A percentile compares a stretch with the other conserved stretches of the same genome.
These are phyloP conservation scores for Osmerus mordax DNA, from an alignment of 2,113 vertebrate genomes.

Conservation along the genomic window DNA sequence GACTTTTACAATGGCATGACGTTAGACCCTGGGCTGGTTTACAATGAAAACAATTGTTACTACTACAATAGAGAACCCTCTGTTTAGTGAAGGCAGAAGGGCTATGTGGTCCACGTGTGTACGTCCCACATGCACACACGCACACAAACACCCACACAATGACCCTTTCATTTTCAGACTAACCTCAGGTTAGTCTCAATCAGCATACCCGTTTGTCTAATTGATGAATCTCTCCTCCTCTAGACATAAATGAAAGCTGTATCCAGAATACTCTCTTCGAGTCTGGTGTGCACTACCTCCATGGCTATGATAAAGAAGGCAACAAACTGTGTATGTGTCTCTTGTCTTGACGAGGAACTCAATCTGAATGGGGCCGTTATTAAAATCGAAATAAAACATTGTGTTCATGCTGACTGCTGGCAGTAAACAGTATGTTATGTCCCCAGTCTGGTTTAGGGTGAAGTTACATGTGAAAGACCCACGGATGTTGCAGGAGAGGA, in stretches of 20 bases:
- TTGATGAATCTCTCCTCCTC: conserved; percentile 32
- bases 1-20: no score
- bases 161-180: neutral
- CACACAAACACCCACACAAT: neutral
- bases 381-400: neutral
- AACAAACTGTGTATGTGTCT: conserved; percentile 82
- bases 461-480: conserved; percentile 79
- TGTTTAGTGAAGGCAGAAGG: neutral
- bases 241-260: conserved; percentile 80
- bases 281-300: conserved; percentile 77
- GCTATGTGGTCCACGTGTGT: no score
- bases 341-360: neutral
- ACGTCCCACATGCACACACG: neutral
- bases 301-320: conserved; percentile 87
- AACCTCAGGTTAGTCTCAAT: neutral
- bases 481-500: conserved; percentile 78
- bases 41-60: neutral
- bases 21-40: neutral
- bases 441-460: conserved; percentile 84
- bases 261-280: conserved; percentile 81
- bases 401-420: neutral
- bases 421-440: neutral
- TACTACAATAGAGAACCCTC: neutral
- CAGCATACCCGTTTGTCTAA: neutral
- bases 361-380: neutral